These are phyloP conservation scores for Rutpela maculata DNA, from an alignment of 2,888 invertebrate genomes.

Conservation along the genomic window DNA sequence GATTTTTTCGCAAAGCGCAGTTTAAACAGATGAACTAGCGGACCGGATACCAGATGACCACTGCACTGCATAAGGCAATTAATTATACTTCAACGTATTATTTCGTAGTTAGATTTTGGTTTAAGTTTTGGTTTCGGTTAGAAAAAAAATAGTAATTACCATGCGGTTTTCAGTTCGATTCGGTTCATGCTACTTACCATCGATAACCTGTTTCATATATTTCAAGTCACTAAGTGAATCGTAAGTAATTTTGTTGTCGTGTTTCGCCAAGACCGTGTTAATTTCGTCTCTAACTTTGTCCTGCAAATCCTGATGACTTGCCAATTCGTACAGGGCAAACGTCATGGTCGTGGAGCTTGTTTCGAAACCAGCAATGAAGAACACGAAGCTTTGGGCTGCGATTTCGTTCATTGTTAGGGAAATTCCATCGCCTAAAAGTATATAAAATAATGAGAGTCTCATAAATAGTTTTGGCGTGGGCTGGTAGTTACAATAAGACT, in stretches of 20 bases:
- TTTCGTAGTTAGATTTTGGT: too few species aligned
- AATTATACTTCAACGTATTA: too few species aligned
- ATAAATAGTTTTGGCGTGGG: too few species aligned
- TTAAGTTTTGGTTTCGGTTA: too few species aligned
- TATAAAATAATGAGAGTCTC: too few species aligned
- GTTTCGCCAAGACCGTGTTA: conserved; percentile 48
- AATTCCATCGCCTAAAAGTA: conserved; percentile 44
- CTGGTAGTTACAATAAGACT: too few species aligned
- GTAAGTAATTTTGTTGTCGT: conserved; percentile 56
- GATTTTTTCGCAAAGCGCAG: too few species aligned
- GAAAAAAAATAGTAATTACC: too few species aligned
- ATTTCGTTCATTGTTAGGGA: conserved; percentile 51
- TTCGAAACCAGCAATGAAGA: conserved; percentile 60
- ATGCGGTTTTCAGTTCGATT: too few species aligned
- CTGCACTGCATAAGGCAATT: too few species aligned
- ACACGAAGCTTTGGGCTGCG: conserved; percentile 58
- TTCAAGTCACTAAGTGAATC: conserved; percentile 59
- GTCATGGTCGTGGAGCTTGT: conserved; percentile 61
- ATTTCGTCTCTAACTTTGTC: conserved; percentile 56
- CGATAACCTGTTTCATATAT: conserved; percentile 58
- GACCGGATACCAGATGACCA: too few species aligned
- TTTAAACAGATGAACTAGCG: too few species aligned
- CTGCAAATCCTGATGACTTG: conserved; percentile 53
- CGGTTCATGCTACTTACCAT: conserved; percentile 48
- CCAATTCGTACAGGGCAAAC: conserved; percentile 56